Evolutionary conservation across 2,888 invertebrate genomes (phyloP).

Genomic region (Mesorhabditis sp.): DNA sequence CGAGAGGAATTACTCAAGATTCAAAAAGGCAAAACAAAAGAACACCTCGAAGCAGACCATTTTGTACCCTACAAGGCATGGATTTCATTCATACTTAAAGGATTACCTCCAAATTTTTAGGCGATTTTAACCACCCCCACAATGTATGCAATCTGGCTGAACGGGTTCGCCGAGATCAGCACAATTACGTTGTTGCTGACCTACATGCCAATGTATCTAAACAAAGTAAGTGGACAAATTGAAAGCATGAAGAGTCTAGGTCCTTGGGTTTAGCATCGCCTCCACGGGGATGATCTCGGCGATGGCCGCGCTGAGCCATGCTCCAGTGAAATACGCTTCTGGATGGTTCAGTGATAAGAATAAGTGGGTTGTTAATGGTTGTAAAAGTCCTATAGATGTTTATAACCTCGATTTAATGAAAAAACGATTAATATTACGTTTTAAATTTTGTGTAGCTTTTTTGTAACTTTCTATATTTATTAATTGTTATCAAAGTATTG

Average conservation of each 20-base stretch:
- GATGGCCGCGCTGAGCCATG: conserved; percentile 2
- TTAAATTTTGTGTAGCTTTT: neutral
- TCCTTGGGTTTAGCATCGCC: conserved; percentile 1
- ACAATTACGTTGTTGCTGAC: neutral
- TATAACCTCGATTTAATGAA: neutral
- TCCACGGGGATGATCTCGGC: neutral
- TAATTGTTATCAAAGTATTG: no score
- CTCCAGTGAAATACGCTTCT: conserved; percentile 1
- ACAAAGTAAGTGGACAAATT: neutral
- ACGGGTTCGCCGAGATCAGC: neutral
- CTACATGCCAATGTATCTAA: neutral
- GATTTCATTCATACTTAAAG: neutral
- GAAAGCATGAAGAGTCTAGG: neutral
- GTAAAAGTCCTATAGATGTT: neutral
- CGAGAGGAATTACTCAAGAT: conserved; percentile 29
- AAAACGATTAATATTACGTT: neutral
- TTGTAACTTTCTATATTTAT: neutral
- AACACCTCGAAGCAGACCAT: conserved; percentile 31
- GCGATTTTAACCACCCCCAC: neutral
- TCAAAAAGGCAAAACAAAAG: conserved; percentile 36
- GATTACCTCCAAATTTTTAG: neutral
- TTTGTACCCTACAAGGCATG: conserved; percentile 34
- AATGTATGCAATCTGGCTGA: conserved; percentile 1
- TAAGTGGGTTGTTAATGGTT: neutral
- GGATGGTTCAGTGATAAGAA: neutral